A percentile compares a stretch with the other conserved stretches of the same genome.
Conservation (phyloP, 1,140 invertebrate genomes). For the Schlechtendalia chinensis region DNA sequence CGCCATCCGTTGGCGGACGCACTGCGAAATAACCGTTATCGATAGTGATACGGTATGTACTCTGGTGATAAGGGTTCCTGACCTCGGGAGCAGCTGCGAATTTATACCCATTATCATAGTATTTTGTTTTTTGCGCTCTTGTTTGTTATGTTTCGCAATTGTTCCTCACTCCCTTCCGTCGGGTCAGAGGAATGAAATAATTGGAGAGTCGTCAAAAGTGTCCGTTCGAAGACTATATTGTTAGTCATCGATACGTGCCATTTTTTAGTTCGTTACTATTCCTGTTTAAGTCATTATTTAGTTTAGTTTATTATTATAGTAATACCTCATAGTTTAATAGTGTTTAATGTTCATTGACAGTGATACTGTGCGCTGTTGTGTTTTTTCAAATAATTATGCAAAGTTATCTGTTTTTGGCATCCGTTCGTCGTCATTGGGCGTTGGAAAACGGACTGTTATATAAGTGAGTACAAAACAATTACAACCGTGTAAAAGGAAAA, state of each 20-base stretch:
- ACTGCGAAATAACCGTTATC: slow-evolving; percentile 23
- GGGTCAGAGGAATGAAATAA: not conserved
- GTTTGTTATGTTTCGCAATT: slow-evolving; percentile 12
- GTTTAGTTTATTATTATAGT: not conserved
- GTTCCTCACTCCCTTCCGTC: not conserved
- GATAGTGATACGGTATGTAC: not conserved
- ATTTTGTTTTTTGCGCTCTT: slow-evolving; percentile 16
- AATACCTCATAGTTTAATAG: not conserved
- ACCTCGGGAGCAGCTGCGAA: slow-evolving; percentile 31
- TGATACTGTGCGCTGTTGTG: not conserved
- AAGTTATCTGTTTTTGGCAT: not conserved
- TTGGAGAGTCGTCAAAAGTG: slow-evolving; percentile 21
- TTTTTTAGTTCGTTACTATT: not conserved
- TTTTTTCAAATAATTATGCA: not conserved
- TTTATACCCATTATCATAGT: not conserved
- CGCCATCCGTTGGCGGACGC: not conserved
- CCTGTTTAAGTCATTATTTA: not conserved
- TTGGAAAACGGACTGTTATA: not conserved
- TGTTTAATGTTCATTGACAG: not conserved
- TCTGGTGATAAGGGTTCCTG: not conserved
- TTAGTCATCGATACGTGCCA: slow-evolving; percentile 7
- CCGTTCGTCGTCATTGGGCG: not conserved
- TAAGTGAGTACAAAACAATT: not conserved
- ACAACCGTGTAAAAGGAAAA: not conserved
- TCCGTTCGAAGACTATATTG: not conserved